These are phyloP conservation scores for Leptinotarsa rubiginosa DNA, from an alignment of 2,888 invertebrate genomes.

Conservation along the genomic window DNA sequence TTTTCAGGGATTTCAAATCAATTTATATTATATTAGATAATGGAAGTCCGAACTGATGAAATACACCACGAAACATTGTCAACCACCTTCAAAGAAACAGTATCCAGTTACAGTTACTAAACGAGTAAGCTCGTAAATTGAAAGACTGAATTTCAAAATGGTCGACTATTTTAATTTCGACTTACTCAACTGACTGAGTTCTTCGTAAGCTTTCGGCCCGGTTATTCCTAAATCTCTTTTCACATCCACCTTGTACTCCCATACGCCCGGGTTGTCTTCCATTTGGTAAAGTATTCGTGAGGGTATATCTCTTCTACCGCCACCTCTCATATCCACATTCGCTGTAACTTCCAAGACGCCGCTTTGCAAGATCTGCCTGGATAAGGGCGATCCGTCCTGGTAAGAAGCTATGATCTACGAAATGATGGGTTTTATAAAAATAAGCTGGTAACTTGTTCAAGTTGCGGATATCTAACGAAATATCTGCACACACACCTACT, in stretches of 20 bases:
- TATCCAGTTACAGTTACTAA: no score
- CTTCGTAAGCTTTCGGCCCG: slow-evolving; percentile 57
- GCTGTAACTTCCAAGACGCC: slow-evolving; percentile 78
- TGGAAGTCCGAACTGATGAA: no score
- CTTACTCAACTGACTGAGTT: slow-evolving; percentile 58
- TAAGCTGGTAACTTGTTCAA: no score
- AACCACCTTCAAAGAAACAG: no score
- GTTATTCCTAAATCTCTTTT: slow-evolving; percentile 72
- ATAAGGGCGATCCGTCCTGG: slow-evolving; percentile 88
- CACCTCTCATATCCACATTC: slow-evolving; percentile 72
- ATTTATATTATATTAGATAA: no score
- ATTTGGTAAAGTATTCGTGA: slow-evolving; percentile 73
- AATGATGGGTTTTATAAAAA: slow-evolving; percentile 1
- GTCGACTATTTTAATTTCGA: no score
- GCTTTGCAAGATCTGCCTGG: slow-evolving; percentile 72
- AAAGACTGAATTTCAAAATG: no score
- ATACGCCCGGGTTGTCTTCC: slow-evolving; percentile 78
- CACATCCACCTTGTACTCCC: slow-evolving; percentile 86
- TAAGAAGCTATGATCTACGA: slow-evolving; percentile 85
- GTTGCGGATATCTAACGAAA: no score
- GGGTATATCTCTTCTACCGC: slow-evolving; percentile 76
- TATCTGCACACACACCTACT: no score
- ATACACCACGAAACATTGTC: no score
- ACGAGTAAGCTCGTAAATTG: no score
- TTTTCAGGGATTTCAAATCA: no score